Base-by-base conservation (phyloP, 2,888 invertebrate species). In the Cylindroiulus punctatus region DNA sequence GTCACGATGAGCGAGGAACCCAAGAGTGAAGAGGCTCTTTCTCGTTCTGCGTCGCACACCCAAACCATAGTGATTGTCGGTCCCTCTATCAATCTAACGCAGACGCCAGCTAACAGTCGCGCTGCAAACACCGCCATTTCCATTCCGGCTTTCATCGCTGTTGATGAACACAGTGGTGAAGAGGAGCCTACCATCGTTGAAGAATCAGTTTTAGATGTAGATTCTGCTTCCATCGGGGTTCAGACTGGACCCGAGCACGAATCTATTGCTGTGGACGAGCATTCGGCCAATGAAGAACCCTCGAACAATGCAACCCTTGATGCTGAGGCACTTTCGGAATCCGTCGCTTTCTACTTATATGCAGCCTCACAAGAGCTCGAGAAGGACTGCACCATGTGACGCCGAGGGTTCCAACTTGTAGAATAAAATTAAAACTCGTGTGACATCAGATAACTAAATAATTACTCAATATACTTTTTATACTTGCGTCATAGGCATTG, bases 291-390 rank as follows among this genome's bases (percentile, higher is more conserved):
- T 44, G 76, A 65, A 65, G 65, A 76, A 76, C 10, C 76, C 30
- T 76, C 76, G 22, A 76, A 76, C 76, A 22, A 22, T 26, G 76
- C 76, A 8, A 30, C 8, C 76, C 22, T 76, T 17, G 42, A 42
- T 36, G 36, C 14, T 7, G 82, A 36, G 36, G 42, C 36, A 5
- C 32, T 81, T 30, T 19, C 81, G n/a, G 81, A 81, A 30, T 81
- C 81, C 8, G 82, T 82, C 5, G 82, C 82, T 82, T 82, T 10
- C 82, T 82, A 82, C 14, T 42, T 82, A 17, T 82, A 36, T 17
- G 42, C 32, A 22, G 82, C 82, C 36, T 19, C 82, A 26, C 65
- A 65, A 26, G 65, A 65, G 12, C 65, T 65, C 22, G 65, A 26
- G 5, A 65, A 65, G 65, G 10, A 65, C 65, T 65, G 65, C 26